A percentile compares a stretch with the other conserved stretches of the same genome.
These are phyloP conservation scores for Sebastes variabilis DNA, from an alignment of 2,797 vertebrate genomes.

Conservation along the genomic window DNA sequence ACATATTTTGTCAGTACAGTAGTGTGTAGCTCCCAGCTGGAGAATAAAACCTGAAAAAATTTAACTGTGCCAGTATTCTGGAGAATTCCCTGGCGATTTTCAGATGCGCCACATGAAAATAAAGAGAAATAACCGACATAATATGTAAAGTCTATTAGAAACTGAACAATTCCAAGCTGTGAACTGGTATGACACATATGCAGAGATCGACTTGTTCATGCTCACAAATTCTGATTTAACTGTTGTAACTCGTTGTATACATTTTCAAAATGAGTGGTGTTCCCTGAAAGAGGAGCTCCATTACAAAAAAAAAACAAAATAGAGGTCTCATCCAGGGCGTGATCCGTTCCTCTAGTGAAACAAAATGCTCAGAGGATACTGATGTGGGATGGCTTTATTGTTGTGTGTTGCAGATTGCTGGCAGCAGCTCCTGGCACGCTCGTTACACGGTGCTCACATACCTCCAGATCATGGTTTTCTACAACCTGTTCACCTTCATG, in stretches of 20 bases:
- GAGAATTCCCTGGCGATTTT: neutral
- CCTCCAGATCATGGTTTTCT: constrained; percentile 98
- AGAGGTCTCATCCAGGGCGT: neutral
- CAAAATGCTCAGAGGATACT: neutral
- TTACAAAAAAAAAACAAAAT: neutral
- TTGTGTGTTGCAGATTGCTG: constrained; percentile 88
- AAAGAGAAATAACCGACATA: neutral
- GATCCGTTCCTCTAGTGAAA: neutral
- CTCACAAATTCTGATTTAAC: neutral
- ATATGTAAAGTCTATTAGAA: neutral
- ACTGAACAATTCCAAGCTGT: neutral
- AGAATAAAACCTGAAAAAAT: neutral
- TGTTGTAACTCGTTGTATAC: neutral
- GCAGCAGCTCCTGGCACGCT: constrained; percentile 96
- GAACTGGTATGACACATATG: neutral
- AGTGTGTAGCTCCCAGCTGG: neutral
- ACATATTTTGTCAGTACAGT: neutral
- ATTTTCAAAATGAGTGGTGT: neutral
- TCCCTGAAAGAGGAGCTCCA: neutral
- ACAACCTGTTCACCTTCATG: constrained; percentile 98
- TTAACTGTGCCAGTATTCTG: neutral
- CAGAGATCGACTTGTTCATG: neutral
- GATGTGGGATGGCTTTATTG: constrained; percentile 15
- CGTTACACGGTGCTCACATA: constrained; percentile 96
- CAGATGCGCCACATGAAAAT: neutral